Evolutionary conservation across 2,113 vertebrate species (phyloP).

Genomic region (Tachuris rubrigastra): DNA sequence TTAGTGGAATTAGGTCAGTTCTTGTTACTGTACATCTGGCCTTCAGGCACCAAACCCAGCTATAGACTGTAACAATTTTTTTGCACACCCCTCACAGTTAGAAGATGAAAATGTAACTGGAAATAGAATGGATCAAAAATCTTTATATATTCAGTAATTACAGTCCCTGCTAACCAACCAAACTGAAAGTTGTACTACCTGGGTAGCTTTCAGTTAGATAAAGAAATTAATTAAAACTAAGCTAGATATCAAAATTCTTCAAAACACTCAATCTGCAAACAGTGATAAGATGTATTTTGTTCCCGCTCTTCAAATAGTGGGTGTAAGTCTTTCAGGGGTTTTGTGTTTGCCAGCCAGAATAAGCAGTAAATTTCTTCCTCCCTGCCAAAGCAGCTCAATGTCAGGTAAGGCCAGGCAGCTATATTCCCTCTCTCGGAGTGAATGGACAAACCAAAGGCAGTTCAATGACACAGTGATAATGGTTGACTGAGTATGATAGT

Average conservation of each 20-base stretch:
- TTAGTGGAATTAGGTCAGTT: not conserved
- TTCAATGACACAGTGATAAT: not conserved
- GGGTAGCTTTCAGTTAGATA: not conserved
- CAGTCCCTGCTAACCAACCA: not conserved
- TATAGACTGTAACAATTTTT: not conserved
- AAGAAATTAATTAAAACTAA: slow-evolving; percentile 42
- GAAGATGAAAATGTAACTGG: not conserved
- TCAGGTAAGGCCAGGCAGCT: not conserved
- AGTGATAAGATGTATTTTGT: not conserved
- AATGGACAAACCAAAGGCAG: not conserved
- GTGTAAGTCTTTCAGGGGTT: not conserved
- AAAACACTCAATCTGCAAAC: not conserved
- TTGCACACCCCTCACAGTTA: not conserved
- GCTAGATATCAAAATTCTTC: slow-evolving; percentile 10
- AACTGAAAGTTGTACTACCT: not conserved
- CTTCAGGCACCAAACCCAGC: not conserved
- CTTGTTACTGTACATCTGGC: not conserved
- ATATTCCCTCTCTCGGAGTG: not conserved
- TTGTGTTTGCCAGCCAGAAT: not conserved
- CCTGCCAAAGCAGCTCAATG: not conserved
- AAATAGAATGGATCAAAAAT: not conserved
- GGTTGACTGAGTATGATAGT: not conserved
- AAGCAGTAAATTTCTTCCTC: not conserved
- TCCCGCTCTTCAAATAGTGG: not conserved
- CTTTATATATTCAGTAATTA: not conserved